Percentiles rank a stretch among this genome's conserved stretches.
phyloP scores from a whole-genome alignment of 2,113 vertebrate genomes.

The Silurus meridionalis region DNA sequence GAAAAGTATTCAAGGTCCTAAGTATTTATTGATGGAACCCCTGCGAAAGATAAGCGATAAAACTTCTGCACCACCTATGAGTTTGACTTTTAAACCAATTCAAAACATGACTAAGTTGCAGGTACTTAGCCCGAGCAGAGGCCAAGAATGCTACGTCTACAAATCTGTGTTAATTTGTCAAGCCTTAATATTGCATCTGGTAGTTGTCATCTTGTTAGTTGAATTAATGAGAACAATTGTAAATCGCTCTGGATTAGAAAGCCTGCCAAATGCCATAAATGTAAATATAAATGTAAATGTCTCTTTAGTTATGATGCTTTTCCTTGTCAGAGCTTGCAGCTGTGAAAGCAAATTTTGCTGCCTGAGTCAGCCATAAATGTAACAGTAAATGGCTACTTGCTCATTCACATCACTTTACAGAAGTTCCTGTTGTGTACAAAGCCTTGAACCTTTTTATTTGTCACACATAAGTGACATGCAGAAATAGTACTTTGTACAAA shows the following conservation, averaged over 20 bases:
- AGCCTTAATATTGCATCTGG: neutral
- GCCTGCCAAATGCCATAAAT: no score
- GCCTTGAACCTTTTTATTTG: neutral
- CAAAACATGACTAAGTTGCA: neutral
- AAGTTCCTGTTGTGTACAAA: neutral
- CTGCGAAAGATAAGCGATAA: conserved; percentile 41
- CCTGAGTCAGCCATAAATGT: neutral
- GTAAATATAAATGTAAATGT: neutral
- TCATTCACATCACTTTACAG: neutral
- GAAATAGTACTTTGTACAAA: conserved; percentile 1
- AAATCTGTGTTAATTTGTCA: conserved; percentile 24
- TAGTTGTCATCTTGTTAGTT: neutral
- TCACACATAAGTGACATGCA: neutral
- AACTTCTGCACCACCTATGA: conserved; percentile 11
- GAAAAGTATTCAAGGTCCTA: conserved; percentile 41
- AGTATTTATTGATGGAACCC: conserved; percentile 3
- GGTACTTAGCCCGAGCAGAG: neutral
- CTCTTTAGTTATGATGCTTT: neutral
- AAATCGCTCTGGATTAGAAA: no score
- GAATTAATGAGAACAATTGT: no score
- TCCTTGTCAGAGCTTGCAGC: neutral
- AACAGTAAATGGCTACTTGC: neutral
- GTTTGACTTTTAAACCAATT: neutral
- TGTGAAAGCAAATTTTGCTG: neutral
- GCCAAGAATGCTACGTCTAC: neutral